phyloP scores from a whole-genome alignment of 2,888 invertebrate species.

The Endotricha flammealis region DNA sequence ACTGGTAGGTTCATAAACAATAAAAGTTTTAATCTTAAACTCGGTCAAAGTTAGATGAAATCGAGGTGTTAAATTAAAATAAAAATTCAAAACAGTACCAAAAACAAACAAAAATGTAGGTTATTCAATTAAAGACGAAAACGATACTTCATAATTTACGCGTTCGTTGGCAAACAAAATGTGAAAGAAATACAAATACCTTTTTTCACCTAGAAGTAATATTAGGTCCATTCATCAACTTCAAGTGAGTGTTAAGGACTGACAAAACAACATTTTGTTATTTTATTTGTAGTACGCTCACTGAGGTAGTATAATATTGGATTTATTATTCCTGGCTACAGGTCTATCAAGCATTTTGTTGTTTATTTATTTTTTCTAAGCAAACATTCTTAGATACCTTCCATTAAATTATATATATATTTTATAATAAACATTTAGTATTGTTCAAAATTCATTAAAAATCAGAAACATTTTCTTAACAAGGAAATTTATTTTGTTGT shows the following conservation, averaged over 20 bases:
- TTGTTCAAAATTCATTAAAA: too few relatives aligned
- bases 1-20: too few relatives aligned
- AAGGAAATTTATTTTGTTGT: too few relatives aligned
- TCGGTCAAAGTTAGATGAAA: too few relatives aligned
- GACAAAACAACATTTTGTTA: conserved; percentile 30
- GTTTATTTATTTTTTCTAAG: conserved; percentile 12
- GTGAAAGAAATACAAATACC: conserved; percentile 16
- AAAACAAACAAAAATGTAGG: too few relatives aligned
- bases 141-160: not conserved
- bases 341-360: conserved; percentile 15
- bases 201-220: conserved; percentile 19
- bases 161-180: conserved; percentile 15
- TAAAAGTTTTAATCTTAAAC: too few relatives aligned
- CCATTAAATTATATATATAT: too few relatives aligned
- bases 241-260: conserved; percentile 26
- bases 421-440: too few relatives aligned
- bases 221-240: conserved; percentile 28
- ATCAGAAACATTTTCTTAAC: too few relatives aligned
- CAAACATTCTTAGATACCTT: too few relatives aligned
- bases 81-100: too few relatives aligned
- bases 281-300: conserved; percentile 20
- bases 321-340: conserved; percentile 21
- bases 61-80: too few relatives aligned
- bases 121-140: not conserved
- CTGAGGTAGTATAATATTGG: conserved; percentile 13